These are phyloP conservation scores for Liposcelis brunnea DNA, from an alignment of 2,888 invertebrate genomes.

Conservation along the genomic window DNA sequence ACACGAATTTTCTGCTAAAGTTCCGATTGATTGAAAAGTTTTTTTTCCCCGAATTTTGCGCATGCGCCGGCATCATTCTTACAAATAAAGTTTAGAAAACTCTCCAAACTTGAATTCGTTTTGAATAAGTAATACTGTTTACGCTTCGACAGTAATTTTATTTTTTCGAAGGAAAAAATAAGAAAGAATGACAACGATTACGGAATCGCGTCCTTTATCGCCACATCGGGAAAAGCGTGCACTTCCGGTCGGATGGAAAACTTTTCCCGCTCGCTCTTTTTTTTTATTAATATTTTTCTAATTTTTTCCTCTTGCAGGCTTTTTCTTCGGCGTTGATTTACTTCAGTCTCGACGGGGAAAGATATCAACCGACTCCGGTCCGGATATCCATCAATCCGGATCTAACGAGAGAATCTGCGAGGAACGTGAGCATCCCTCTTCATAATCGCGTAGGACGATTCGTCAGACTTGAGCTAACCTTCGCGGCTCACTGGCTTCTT, in stretches of 20 bases:
- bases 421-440: slow-evolving; percentile 54
- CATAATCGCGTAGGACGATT: slow-evolving; percentile 57
- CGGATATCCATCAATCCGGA: slow-evolving; percentile 41
- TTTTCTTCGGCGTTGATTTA: slow-evolving; percentile 59
- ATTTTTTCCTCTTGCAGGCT: slow-evolving; percentile 34
- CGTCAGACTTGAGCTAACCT: slow-evolving; percentile 55
- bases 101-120: no score
- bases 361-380: slow-evolving; percentile 50
- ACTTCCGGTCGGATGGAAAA: background rate
- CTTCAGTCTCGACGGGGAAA: slow-evolving; percentile 61
- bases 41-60: no score
- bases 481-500: slow-evolving; percentile 71
- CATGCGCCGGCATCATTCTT: no score
- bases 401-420: slow-evolving; percentile 35
- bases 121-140: no score
- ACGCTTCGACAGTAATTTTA: no score
- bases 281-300: background rate
- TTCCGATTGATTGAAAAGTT: no score
- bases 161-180: no score
- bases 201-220: no score
- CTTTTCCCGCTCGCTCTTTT: background rate
- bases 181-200: no score
- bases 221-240: no score
- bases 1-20: no score
- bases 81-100: no score